phyloP scores from a whole-genome alignment of 2,797 vertebrate species.

The Tolypeutes matacus region DNA sequence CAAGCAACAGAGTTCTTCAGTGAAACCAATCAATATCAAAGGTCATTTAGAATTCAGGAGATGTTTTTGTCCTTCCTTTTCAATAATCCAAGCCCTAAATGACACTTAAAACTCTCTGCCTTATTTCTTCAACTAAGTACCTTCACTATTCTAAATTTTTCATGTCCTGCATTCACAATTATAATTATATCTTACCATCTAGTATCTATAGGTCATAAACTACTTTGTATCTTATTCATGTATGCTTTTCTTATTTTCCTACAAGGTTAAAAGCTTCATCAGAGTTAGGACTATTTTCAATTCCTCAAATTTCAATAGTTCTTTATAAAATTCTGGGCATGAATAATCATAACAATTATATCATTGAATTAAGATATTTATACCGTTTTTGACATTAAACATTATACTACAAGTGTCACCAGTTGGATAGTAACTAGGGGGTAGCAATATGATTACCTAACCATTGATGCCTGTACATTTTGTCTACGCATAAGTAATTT shows the following conservation, averaged over 20 bases:
- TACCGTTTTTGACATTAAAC: neutral
- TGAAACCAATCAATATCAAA: neutral
- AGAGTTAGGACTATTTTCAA: neutral
- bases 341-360: neutral
- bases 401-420: neutral
- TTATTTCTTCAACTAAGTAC: neutral
- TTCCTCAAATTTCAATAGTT: neutral
- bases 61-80: neutral
- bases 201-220: neutral
- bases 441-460: conserved; percentile 4
- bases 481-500: neutral
- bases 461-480: neutral
- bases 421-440: neutral
- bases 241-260: neutral
- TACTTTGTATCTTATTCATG: neutral
- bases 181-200: neutral
- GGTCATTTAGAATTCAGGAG: neutral
- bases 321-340: neutral
- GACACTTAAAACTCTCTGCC: neutral
- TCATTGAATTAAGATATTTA: neutral
- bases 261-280: neutral
- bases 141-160: neutral
- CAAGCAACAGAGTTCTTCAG: neutral
- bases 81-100: neutral
- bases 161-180: neutral